Conservation (phyloP, 2,888 invertebrate genomes). For the Chouioia cunea region DNA sequence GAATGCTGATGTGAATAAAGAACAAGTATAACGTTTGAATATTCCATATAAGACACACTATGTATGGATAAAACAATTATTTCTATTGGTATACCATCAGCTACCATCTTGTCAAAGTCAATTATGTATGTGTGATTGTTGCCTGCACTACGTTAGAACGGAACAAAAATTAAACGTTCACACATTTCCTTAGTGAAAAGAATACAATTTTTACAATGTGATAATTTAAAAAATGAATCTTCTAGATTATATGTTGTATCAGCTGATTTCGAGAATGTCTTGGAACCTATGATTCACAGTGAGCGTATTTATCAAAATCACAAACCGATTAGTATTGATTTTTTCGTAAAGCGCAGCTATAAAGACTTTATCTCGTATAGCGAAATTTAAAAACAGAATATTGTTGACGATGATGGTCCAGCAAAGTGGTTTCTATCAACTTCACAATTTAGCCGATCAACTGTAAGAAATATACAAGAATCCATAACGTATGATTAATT, state of each 20-base stretch:
- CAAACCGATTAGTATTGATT: conserved; percentile 49
- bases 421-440: too few relatives aligned
- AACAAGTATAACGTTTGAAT: too few relatives aligned
- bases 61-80: conserved; percentile 5
- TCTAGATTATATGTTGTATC: conserved; percentile 26
- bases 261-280: conserved; percentile 17
- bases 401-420: too few relatives aligned
- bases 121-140: conserved; percentile 18
- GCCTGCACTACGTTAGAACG: conserved; percentile 15
- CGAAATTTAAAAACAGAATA: not conserved
- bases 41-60: not conserved
- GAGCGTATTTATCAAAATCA: too few relatives aligned
- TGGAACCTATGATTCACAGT: not conserved
- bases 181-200: conserved; percentile 1
- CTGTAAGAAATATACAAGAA: too few relatives aligned
- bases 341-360: conserved; percentile 51
- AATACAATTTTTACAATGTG: conserved; percentile 25
- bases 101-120: not conserved
- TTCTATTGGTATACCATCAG: not conserved
- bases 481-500: too few relatives aligned
- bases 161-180: not conserved
- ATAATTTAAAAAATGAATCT: conserved; percentile 22
- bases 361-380: conserved; percentile 45
- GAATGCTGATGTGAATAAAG: not conserved
- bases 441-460: too few relatives aligned